Conservation (phyloP, 2,797 vertebrate species). For the Luscinia megarhynchos region DNA sequence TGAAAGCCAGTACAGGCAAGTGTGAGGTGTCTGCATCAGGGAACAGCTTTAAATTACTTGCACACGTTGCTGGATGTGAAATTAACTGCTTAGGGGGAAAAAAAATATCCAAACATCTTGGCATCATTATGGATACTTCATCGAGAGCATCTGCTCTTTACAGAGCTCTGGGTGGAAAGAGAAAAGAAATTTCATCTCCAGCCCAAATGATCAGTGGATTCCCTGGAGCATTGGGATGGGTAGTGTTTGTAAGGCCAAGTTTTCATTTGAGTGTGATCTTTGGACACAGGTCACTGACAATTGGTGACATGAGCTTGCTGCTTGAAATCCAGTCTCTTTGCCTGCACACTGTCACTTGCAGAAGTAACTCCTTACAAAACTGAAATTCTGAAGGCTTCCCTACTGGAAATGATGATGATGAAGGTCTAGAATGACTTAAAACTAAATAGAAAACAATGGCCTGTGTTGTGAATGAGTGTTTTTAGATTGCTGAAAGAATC, state of each 20-base stretch:
- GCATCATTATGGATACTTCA: slow-evolving; percentile 1
- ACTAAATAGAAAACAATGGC: neutral
- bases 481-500: neutral
- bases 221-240: neutral
- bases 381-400: neutral
- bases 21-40: neutral
- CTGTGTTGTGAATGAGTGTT: neutral
- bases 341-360: neutral
- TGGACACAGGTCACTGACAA: neutral
- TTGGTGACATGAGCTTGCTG: neutral
- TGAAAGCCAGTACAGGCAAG: neutral
- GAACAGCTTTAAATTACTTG: slow-evolving; percentile 21
- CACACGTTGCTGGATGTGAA: neutral
- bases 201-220: neutral
- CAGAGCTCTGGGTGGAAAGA: neutral
- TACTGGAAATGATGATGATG: neutral
- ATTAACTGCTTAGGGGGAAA: neutral
- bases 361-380: neutral
- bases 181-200: slow-evolving; percentile 15
- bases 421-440: neutral
- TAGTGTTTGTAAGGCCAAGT: neutral
- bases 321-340: accelerated
- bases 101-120: neutral
- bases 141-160: slow-evolving; percentile 48
- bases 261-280: neutral